A percentile compares a stretch with the other conserved stretches of the same genome.
Evolutionary conservation across 2,888 invertebrate species (phyloP).

Genomic region (Lepidocyrtoides sp.): DNA sequence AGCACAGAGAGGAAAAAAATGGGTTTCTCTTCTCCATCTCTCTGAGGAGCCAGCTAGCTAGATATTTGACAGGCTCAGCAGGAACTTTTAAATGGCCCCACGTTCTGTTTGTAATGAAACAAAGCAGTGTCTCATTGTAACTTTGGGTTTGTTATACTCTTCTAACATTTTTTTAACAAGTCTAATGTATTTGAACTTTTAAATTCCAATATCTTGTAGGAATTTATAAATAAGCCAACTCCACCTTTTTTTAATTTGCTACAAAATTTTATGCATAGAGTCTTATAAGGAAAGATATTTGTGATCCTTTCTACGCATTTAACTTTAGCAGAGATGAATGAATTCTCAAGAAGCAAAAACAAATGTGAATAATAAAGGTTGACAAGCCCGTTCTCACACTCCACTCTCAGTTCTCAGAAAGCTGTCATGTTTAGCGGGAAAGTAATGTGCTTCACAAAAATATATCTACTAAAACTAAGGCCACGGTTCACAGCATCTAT

Average conservation of each 20-base stretch:
- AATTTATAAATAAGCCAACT: neutral
- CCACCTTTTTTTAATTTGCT: neutral
- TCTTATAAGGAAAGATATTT: no score
- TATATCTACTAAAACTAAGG: constrained; percentile 1
- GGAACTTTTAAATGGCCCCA: constrained; percentile 15
- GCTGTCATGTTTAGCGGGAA: constrained; percentile 42
- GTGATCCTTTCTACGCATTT: neutral
- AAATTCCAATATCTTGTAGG: neutral
- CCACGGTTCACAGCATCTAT: constrained; percentile 9
- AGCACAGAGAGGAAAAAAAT: neutral
- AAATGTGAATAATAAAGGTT: constrained; percentile 72
- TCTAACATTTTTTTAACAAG: no score
- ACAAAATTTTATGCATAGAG: neutral
- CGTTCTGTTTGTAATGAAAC: constrained; percentile 1
- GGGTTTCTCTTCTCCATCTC: neutral
- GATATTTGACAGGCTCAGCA: neutral
- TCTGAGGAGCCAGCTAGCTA: neutral
- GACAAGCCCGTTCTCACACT: constrained; percentile 52
- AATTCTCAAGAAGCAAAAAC: constrained; percentile 42
- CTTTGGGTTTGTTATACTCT: neutral
- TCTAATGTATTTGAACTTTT: neutral
- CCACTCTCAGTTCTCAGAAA: neutral
- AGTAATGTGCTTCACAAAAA: neutral
- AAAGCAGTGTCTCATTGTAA: neutral
- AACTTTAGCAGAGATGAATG: constrained; percentile 53